Evolutionary conservation across 2,113 vertebrate genomes (phyloP).

Genomic region (Rhea pennata): DNA sequence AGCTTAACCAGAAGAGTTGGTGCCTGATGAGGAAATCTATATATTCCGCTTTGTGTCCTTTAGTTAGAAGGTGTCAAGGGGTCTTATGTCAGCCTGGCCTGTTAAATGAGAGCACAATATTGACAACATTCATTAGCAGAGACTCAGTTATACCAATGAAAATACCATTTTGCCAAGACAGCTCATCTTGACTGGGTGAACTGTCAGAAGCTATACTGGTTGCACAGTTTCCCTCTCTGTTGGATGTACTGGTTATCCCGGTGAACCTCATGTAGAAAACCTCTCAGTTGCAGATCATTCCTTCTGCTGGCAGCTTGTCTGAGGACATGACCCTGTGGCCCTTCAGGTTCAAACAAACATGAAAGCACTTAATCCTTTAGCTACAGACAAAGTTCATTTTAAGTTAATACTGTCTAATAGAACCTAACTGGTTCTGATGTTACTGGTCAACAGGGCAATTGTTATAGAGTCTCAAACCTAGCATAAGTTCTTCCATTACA

Average conservation of each 20-base stretch:
- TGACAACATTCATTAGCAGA: not conserved
- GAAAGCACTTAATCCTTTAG: not conserved
- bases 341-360: not conserved
- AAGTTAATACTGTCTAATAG: not conserved
- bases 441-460: not conserved
- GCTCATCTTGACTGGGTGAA: not conserved
- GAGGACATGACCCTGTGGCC: not conserved
- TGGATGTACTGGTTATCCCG: not conserved
- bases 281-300: not conserved
- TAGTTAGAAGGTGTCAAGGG: not conserved
- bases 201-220: not conserved
- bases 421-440: not conserved
- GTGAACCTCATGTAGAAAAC: not conserved
- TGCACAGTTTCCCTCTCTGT: not conserved
- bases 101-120: not conserved
- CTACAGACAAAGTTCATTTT: not conserved
- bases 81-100: not conserved
- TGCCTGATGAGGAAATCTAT: not conserved
- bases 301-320: not conserved
- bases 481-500: not conserved
- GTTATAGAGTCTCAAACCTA: not conserved
- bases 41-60: not conserved
- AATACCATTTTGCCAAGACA: not conserved
- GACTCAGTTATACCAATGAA: not conserved
- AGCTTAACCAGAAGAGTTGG: not conserved